Conservation (phyloP, 1,140 invertebrate species). For the Euborellia annulipes region DNA sequence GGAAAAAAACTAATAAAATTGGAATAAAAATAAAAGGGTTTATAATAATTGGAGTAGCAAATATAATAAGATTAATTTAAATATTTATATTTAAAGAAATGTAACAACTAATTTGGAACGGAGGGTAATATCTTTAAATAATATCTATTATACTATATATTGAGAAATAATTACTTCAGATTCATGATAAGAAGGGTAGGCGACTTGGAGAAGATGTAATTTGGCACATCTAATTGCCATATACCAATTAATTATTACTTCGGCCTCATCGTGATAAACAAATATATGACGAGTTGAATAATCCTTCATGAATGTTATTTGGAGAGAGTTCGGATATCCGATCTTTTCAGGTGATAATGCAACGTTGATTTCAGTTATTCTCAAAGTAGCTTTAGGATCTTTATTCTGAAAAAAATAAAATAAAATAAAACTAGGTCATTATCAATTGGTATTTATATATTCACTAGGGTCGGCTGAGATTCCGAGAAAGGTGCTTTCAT, state of each 20-base stretch:
- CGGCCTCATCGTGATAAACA: constrained; percentile 69
- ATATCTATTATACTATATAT: neutral
- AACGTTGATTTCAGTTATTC: constrained; percentile 69
- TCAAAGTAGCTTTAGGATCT: constrained; percentile 68
- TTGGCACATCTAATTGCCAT: constrained; percentile 74
- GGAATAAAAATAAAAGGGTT: neutral
- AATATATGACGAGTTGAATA: constrained; percentile 69
- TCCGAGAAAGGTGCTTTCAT: no score
- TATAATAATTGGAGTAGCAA: neutral
- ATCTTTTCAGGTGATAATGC: constrained; percentile 74
- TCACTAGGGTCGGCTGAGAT: no score
- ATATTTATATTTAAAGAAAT: constrained; percentile 2
- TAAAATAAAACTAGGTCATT: constrained; percentile 1
- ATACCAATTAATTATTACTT: constrained; percentile 79
- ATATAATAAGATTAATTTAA: no score
- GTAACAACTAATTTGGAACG: no score
- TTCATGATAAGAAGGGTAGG: constrained; percentile 62
- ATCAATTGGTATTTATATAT: no score
- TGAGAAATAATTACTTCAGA: constrained; percentile 35
- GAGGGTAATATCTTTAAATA: no score
- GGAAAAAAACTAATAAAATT: neutral
- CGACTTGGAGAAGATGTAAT: constrained; percentile 62
- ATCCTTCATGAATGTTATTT: constrained; percentile 69
- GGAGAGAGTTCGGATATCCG: constrained; percentile 59
- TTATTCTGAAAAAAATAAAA: constrained; percentile 28